Base-by-base conservation (phyloP, 2,797 vertebrate species). In the Hemitrygon akajei region DNA sequence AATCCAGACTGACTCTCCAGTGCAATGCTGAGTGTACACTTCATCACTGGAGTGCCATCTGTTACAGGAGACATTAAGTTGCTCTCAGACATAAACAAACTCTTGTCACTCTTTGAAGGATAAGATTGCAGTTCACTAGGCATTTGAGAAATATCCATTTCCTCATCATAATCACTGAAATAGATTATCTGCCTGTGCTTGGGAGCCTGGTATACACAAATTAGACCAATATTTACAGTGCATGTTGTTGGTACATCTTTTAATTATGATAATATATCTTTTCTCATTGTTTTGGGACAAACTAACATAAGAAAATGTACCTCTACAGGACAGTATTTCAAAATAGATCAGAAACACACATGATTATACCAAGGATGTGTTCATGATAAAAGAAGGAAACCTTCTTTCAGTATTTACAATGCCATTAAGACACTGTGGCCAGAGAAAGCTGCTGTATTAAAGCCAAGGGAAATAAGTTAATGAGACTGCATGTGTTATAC, bases 391-490 rank as follows among this genome's bases (percentile, higher is more conserved):
- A 5, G 34, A 34, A 34, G 14, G 30, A 34, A 34, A 87, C 66
- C n/a, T 63, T 87, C 16, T 60, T 34, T 14, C 30, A 9, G n/a
- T 18, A 22, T 87, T 87, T 87, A 66, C 58, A 66, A 20, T 89
- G 58, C 9, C n/a, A 66, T 60, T 34, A 66, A 34, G 6, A 66
- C n/a, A 34, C 89, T 89, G 86, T 66, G 60, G 58, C 86, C 86
- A 34, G 30, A 66, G 86, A 58, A 89, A 37, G 20, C 86, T 89
- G 60, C 86, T 89, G 60, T 66, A 37, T 89, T 30, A 63, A 60
- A 66, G 60, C n/a, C 86, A 66, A 10, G 60, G 86, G 86, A 89
- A 66, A 89, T 66, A 27, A 89, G 86, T 89, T 66, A 89, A 89
- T 89, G 86, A 89, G 60, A 30, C 34, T 66, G 60, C 30, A 37